Evolutionary conservation across 2,113 vertebrate species (phyloP).

Genomic region (Rhizomys pruinosus): DNA sequence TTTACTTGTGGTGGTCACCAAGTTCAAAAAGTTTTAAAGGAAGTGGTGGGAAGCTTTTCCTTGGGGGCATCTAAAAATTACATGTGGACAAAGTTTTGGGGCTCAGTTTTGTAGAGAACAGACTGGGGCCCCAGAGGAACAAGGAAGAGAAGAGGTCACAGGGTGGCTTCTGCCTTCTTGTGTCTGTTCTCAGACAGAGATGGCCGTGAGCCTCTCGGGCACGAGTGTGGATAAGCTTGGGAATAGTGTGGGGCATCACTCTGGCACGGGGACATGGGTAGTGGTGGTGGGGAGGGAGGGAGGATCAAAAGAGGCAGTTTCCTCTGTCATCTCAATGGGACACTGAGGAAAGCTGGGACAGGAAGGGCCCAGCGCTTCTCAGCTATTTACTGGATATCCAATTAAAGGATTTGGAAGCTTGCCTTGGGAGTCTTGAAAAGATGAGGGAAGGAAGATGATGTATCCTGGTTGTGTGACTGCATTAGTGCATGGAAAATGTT

Average conservation of each 20-base stretch:
- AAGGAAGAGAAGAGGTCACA: constrained; percentile 4
- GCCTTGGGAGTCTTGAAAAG: constrained; percentile 51
- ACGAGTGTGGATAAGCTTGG: background rate
- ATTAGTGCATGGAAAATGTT: background rate
- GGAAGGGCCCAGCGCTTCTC: constrained; percentile 54
- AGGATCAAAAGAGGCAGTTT: constrained; percentile 51
- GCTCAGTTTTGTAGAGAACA: constrained; percentile 37
- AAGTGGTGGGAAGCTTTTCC: constrained; percentile 67
- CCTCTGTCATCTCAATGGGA: background rate
- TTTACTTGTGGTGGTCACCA: constrained; percentile 42
- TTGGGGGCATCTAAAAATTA: constrained; percentile 71
- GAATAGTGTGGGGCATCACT: background rate
- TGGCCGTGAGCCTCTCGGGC: background rate
- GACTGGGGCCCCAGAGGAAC: background rate
- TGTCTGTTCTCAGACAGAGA: background rate
- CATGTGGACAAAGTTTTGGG: constrained; percentile 54
- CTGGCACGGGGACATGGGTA: background rate
- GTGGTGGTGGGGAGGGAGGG: background rate
- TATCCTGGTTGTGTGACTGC: background rate
- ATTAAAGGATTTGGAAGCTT: constrained; percentile 52
- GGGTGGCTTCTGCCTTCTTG: background rate
- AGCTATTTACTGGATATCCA: constrained; percentile 29
- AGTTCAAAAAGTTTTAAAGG: constrained; percentile 70
- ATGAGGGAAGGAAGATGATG: constrained; percentile 7
- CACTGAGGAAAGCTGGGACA: background rate